These are phyloP conservation scores for Meandrina meandrites DNA, from an alignment of 92 coral and sea anemone species.

Conservation along the genomic window DNA sequence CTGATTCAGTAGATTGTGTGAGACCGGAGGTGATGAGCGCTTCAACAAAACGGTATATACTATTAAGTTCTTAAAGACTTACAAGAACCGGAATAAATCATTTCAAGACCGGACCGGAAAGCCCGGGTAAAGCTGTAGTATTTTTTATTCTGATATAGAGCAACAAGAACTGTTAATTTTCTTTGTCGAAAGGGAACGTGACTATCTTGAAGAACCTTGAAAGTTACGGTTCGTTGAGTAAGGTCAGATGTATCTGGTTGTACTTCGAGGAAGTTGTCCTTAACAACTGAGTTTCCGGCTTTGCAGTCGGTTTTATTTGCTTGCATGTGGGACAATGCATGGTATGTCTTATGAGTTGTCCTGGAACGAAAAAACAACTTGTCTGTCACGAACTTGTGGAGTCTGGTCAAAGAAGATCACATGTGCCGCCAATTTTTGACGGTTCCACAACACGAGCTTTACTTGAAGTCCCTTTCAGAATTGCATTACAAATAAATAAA, in stretches of 20 bases:
- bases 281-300: background rate
- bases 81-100: background rate
- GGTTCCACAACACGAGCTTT: too few relatives aligned
- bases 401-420: too few relatives aligned
- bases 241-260: background rate
- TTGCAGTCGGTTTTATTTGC: background rate
- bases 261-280: background rate
- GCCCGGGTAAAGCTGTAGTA: background rate
- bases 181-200: too few relatives aligned
- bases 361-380: background rate
- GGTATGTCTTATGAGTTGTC: background rate
- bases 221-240: background rate
- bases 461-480: too few relatives aligned
- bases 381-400: too few relatives aligned
- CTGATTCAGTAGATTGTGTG: conserved; percentile 1
- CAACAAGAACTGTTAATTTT: too few relatives aligned
- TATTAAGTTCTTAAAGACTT: background rate
- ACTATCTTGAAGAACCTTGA: too few relatives aligned
- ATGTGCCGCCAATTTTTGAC: too few relatives aligned
- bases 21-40: background rate
- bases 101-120: background rate
- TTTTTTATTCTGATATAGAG: background rate
- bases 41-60: background rate
- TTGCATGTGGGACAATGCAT: background rate
- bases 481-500: too few relatives aligned